A percentile compares a stretch with the other conserved stretches of the same genome.
Conservation (phyloP, 1,140 invertebrate species). For the Pentalonia nigronervosa region DNA sequence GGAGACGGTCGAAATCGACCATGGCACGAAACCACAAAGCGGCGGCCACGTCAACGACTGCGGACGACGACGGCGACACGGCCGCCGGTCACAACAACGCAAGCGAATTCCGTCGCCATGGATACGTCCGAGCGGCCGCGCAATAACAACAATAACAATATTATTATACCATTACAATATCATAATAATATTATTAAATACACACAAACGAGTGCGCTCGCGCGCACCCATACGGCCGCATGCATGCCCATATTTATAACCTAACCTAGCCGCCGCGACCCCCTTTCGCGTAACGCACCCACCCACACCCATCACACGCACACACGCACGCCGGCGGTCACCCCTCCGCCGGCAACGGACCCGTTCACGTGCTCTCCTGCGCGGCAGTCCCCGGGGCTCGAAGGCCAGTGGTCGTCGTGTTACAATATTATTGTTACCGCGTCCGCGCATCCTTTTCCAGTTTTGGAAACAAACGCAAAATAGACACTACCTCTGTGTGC, state of each 20-base stretch:
- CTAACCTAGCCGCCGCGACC: not conserved
- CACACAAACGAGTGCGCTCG: not conserved
- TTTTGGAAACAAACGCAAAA: not conserved
- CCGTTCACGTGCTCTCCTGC: not conserved
- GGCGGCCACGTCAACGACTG: not conserved
- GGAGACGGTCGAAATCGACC: not conserved
- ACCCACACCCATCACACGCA: not conserved
- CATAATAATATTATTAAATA: not conserved
- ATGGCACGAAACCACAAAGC: not conserved
- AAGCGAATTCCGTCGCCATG: not conserved
- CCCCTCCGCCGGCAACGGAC: no score
- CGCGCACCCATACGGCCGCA: not conserved
- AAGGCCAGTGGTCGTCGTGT: not conserved
- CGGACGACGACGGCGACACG: not conserved
- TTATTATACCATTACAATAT: not conserved
- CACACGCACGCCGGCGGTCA: not conserved
- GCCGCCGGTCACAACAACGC: slow-evolving; percentile 29
- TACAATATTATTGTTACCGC: not conserved
- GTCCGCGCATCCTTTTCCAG: slow-evolving; percentile 7
- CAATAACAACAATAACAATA: not conserved
- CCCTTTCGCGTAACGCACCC: not conserved
- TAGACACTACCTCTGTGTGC: not conserved
- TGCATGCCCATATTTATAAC: no score
- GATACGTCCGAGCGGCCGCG: not conserved
- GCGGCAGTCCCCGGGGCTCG: not conserved